Evolutionary conservation across 2,797 vertebrate genomes (phyloP).

Genomic region (Antennarius maculatus): DNA sequence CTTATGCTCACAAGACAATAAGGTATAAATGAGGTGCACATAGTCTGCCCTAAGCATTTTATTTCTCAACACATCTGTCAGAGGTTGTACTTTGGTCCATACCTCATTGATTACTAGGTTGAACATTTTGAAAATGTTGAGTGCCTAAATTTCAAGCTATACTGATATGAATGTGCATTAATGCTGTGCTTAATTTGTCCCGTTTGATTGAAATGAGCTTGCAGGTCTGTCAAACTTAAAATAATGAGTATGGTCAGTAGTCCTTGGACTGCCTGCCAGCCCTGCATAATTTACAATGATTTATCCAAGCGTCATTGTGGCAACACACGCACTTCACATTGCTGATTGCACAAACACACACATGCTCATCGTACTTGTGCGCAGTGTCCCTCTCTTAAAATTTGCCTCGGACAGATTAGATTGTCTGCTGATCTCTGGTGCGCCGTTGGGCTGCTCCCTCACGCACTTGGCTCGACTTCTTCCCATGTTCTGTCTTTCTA

Average conservation of each 20-base stretch:
- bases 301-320: constrained; percentile 5
- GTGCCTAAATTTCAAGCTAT: constrained; percentile 60
- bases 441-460: constrained; percentile 56
- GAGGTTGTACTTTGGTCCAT: constrained; percentile 14
- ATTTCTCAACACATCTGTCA: constrained; percentile 13
- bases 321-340: background rate
- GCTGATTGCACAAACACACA: constrained; percentile 9
- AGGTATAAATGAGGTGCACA: background rate
- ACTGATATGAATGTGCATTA: constrained; percentile 65
- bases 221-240: constrained; percentile 18
- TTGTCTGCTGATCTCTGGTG: constrained; percentile 45
- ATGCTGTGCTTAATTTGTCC: constrained; percentile 53
- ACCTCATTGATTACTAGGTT: background rate
- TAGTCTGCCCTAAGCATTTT: background rate
- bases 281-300: background rate
- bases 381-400: constrained; percentile 26
- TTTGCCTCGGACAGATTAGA: constrained; percentile 42
- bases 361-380: background rate
- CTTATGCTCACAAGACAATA: background rate
- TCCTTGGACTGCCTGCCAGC: background rate
- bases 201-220: constrained; percentile 1
- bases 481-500: constrained; percentile 22
- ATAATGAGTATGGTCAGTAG: background rate
- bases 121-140: constrained; percentile 12
- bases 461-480: constrained; percentile 49